These are phyloP conservation scores for Otus scops DNA, from an alignment of 2,797 vertebrate species.

Conservation along the genomic window DNA sequence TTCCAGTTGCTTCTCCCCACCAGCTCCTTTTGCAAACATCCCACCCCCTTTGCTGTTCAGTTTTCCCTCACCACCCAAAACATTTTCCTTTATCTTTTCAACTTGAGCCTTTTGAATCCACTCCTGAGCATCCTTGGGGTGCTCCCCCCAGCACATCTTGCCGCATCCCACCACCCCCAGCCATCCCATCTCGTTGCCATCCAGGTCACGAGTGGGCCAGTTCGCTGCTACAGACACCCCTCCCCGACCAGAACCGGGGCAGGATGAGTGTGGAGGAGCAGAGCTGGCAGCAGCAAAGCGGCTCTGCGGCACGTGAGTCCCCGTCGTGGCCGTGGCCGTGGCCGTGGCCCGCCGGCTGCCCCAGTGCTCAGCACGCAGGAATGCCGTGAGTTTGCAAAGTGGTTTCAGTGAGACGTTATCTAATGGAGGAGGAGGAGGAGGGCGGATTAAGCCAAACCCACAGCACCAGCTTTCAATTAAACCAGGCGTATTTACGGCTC, in stretches of 20 bases:
- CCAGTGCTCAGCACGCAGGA: slow-evolving; percentile 57
- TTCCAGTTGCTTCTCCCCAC: neutral
- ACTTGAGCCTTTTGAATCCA: fast-evolving
- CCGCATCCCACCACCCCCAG: neutral
- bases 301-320: neutral
- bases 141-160: neutral
- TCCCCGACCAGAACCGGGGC: fast-evolving
- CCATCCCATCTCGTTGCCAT: neutral
- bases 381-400: slow-evolving; percentile 70
- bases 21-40: neutral
- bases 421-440: slow-evolving; percentile 71
- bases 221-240: too few species aligned
- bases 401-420: slow-evolving; percentile 73
- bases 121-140: neutral
- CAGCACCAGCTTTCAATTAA: slow-evolving; percentile 70
- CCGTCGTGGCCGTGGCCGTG: neutral
- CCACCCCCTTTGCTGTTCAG: neutral
- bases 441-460: slow-evolving; percentile 67
- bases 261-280: neutral
- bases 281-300: fast-evolving
- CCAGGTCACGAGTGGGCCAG: neutral
- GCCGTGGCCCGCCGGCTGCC: neutral
- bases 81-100: neutral
- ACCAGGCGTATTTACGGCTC: slow-evolving; percentile 26
- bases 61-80: neutral